Evolutionary conservation across 2,113 vertebrate genomes (phyloP), one percentile per base, ranked within the genome.

Genomic region (Brachirus orientalis): DNA sequence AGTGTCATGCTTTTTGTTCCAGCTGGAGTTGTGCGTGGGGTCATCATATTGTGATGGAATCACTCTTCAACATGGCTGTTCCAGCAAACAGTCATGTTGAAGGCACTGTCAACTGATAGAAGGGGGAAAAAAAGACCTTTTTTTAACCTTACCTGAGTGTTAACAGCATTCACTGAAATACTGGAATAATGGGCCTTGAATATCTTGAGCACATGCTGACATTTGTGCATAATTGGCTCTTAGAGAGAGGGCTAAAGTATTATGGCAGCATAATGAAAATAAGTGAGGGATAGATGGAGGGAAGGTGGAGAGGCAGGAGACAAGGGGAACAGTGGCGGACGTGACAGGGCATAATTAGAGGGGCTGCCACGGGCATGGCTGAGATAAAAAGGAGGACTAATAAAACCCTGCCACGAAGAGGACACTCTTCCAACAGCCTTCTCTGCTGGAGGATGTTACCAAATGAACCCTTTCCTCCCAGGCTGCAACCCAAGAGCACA

Each of bases 391-490:
- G 45, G 47, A 28, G 56, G 41, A 36, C 62, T 77, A 84, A 86
- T 85, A 72, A 69, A 75, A 52, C 41, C 64, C 69, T 86, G 86
- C 63, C 79, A 72, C 13, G 56, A 72, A 50, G 58, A 72, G 64
- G 57, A 43, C 67, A 28, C 3, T 37, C 52, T 50, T 61, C 40
- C 51, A 1, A 7, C 48, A 60, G 53, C n/a, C 18, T 7, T 45
- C 56, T 63, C 61, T 73, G 51, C 65, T 62, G 22, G 22, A 28
- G 8, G 50, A 55, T 61, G 50, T 12, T 46, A 11, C 52, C 54
- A 61, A 70, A 72, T 64, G 35, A 79, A 72, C 69, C 22, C 58
- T 19, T 53, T 55, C 43, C 52, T 69, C 6, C 12, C 9, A n/a
- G 54, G 28, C 61, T 70, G 43, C 37, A 57, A 56, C 57, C 37